These are phyloP conservation scores for Ericerus pela DNA, from an alignment of 1,140 invertebrate species.

Conservation along the genomic window DNA sequence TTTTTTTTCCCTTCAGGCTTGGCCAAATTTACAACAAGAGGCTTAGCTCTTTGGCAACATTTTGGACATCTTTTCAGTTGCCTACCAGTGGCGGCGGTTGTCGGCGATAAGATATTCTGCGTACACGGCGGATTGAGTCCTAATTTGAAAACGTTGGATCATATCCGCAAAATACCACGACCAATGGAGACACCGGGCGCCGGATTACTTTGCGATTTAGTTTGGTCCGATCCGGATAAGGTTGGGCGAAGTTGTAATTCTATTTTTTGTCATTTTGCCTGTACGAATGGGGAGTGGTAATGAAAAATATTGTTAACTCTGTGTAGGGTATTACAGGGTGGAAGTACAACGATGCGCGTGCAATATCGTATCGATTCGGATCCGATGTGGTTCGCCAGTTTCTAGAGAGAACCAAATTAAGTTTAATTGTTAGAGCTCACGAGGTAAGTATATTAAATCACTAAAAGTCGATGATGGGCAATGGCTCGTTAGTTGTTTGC, in stretches of 20 bases:
- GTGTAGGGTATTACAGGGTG: conserved; percentile 38
- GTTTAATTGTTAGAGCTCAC: conserved; percentile 79
- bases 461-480: no score
- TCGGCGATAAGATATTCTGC: conserved; percentile 46
- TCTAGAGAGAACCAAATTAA: conserved; percentile 67
- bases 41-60: conserved; percentile 79
- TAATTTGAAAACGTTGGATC: conserved; percentile 40
- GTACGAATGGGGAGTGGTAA: background rate
- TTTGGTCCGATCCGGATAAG: conserved; percentile 59
- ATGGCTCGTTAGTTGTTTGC: no score
- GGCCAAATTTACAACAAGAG: background rate
- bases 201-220: conserved; percentile 56
- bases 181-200: conserved; percentile 49
- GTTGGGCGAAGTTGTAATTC: background rate
- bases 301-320: background rate
- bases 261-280: no score
- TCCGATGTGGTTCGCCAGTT: conserved; percentile 73
- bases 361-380: conserved; percentile 74
- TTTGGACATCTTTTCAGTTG: conserved; percentile 23
- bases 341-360: conserved; percentile 68
- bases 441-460: conserved; percentile 45
- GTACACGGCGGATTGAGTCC: conserved; percentile 44
- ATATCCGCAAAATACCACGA: conserved; percentile 47
- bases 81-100: conserved; percentile 20
- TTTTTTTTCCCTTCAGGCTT: no score